Percentiles rank a stretch among this genome's conserved stretches.
Conservation (phyloP, 2,113 vertebrate species). For the Cebidichthys violaceus region DNA sequence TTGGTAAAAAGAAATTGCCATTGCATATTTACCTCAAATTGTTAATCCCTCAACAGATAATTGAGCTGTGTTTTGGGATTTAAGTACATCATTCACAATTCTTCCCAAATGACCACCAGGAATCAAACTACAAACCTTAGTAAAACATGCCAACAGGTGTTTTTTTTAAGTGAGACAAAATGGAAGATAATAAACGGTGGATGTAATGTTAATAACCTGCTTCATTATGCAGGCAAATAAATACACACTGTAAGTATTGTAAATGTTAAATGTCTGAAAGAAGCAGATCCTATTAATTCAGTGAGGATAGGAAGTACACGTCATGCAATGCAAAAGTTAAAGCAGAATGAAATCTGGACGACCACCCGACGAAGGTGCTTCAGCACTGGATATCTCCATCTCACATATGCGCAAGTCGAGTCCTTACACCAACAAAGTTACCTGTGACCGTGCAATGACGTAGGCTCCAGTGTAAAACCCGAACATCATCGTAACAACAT, state of each 20-base stretch:
- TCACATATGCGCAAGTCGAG: not conserved
- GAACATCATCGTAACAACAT: not conserved
- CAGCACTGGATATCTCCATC: not conserved
- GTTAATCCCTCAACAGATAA: not conserved
- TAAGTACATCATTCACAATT: too few relatives aligned
- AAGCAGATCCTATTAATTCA: slow-evolving; percentile 59
- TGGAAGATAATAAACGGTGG: not conserved
- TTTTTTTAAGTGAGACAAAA: not conserved
- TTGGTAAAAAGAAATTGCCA: too few relatives aligned
- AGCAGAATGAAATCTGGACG: not conserved
- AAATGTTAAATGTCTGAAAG: slow-evolving; percentile 58
- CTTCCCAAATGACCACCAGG: too few relatives aligned
- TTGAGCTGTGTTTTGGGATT: not conserved
- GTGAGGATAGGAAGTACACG: slow-evolving; percentile 5
- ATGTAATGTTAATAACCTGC: not conserved
- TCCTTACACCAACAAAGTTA: not conserved
- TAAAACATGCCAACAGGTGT: not conserved
- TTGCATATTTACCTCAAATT: too few relatives aligned
- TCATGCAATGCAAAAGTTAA: slow-evolving; percentile 77
- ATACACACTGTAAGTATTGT: not conserved
- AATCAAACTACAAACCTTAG: not conserved
- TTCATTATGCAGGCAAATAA: not conserved
- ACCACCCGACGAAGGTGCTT: not conserved
- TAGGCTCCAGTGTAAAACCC: not conserved
- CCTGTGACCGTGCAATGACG: not conserved